Percentiles rank a stretch among this genome's conserved stretches.
These are phyloP conservation scores for Lepidostoma basale DNA, from an alignment of 1,140 invertebrate genomes.

Conservation along the genomic window DNA sequence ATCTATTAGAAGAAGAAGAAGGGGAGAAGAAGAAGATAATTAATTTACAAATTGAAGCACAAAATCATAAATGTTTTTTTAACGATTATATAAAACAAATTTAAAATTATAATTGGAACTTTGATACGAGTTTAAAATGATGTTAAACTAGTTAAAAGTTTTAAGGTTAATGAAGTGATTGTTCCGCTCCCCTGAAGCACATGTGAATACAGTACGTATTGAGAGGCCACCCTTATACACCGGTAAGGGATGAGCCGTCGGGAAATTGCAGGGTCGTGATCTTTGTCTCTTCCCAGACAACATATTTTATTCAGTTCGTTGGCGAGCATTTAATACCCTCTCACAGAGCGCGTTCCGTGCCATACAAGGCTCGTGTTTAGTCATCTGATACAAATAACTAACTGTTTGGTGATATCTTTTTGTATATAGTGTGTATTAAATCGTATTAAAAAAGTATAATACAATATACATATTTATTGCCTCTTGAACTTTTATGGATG, in stretches of 20 bases:
- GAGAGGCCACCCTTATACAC: slow-evolving; percentile 1
- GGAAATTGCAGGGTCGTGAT: slow-evolving; percentile 39
- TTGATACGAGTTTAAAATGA: no score
- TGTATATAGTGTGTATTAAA: neutral
- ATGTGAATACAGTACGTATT: neutral
- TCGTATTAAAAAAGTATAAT: neutral
- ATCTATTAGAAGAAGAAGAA: no score
- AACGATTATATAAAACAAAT: no score
- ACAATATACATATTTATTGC: neutral
- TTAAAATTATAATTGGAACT: no score
- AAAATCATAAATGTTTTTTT: no score
- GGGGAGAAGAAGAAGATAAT: no score
- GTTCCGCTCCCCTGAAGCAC: neutral
- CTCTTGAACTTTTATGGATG: neutral
- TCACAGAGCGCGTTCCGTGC: slow-evolving; percentile 1
- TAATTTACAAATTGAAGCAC: no score
- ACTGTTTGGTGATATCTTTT: neutral
- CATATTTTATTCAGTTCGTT: slow-evolving; percentile 39
- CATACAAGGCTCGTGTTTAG: slow-evolving; percentile 9
- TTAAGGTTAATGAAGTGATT: neutral
- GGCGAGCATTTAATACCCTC: slow-evolving; percentile 31
- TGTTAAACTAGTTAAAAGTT: no score
- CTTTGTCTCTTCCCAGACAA: slow-evolving; percentile 37
- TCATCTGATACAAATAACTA: no score
- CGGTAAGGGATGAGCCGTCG: slow-evolving; percentile 5